phyloP scores from a whole-genome alignment of 2,888 invertebrate genomes.

The Anticlea derivata region DNA sequence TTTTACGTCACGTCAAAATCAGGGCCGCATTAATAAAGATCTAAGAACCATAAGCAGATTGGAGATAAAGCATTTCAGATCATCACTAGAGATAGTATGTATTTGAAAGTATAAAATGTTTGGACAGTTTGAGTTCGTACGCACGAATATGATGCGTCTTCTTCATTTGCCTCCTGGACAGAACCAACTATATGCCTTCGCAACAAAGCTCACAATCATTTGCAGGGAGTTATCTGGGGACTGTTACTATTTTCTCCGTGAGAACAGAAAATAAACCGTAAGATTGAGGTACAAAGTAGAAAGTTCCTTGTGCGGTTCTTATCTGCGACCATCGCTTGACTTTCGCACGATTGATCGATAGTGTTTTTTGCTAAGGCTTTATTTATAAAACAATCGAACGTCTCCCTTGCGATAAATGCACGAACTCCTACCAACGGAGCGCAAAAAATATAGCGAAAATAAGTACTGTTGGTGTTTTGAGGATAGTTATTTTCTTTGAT shows the following conservation, averaged over 20 bases:
- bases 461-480: slow-evolving; percentile 23
- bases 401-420: slow-evolving; percentile 73
- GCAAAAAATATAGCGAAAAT: slow-evolving; percentile 45
- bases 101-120: slow-evolving; percentile 84
- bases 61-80: slow-evolving; percentile 76
- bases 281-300: slow-evolving; percentile 37
- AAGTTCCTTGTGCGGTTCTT: slow-evolving; percentile 44
- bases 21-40: slow-evolving; percentile 78
- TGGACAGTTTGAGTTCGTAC: slow-evolving; percentile 78
- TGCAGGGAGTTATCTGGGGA: slow-evolving; percentile 28
- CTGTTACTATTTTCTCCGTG: slow-evolving; percentile 39
- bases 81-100: slow-evolving; percentile 78
- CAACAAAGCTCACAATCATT: slow-evolving; percentile 48
- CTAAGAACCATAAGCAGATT: slow-evolving; percentile 77
- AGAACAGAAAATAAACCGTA: slow-evolving; percentile 37
- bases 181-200: slow-evolving; percentile 39
- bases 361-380: slow-evolving; percentile 80
- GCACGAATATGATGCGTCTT: slow-evolving; percentile 74
- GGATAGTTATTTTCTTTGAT: slow-evolving; percentile 20
- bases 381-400: slow-evolving; percentile 83
- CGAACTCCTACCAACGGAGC: slow-evolving; percentile 66
- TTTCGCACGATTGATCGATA: slow-evolving; percentile 84
- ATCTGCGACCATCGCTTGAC: slow-evolving; percentile 72
- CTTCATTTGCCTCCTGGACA: slow-evolving; percentile 31
- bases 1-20: slow-evolving; percentile 73